phyloP scores from a whole-genome alignment of 2,888 invertebrate genomes.

The Zaprionus obscuricornis region DNA sequence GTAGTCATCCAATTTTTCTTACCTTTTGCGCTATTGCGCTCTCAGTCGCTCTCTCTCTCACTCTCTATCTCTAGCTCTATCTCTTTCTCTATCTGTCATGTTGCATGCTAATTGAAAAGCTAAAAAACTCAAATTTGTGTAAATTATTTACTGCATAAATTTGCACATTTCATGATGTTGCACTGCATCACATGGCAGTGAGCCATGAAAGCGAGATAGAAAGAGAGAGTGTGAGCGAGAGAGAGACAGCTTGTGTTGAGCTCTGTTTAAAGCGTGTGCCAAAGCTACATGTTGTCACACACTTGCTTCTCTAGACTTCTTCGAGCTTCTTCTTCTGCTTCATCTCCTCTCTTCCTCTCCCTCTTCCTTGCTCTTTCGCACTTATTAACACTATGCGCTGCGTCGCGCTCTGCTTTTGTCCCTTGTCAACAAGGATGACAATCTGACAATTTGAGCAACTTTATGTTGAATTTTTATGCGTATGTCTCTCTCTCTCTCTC shows the following conservation, averaged over 20 bases:
- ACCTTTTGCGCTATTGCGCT: too few species aligned
- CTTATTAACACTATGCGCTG: too few species aligned
- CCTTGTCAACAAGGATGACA: constrained; percentile 61
- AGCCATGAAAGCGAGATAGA: neutral
- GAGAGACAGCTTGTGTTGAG: too few species aligned
- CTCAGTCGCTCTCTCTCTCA: neutral
- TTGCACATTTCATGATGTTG: constrained; percentile 57
- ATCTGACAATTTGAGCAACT: constrained; percentile 48
- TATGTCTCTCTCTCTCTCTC: constrained; percentile 2
- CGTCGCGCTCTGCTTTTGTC: constrained; percentile 3
- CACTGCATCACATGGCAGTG: too few species aligned
- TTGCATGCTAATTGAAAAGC: constrained; percentile 66
- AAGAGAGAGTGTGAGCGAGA: neutral
- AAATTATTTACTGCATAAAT: constrained; percentile 74
- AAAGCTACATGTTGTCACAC: constrained; percentile 2
- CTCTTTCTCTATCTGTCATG: constrained; percentile 19
- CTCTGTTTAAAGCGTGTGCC: too few species aligned
- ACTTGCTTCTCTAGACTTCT: too few species aligned
- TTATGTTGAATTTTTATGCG: constrained; percentile 50
- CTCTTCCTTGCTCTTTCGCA: too few species aligned
- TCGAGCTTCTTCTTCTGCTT: too few species aligned
- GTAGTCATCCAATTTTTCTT: too few species aligned
- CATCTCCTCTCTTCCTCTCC: too few species aligned
- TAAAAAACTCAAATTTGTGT: constrained; percentile 68
- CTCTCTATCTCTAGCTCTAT: too few species aligned